phyloP scores from a whole-genome alignment of 2,888 invertebrate species.

The Crioceris asparagi region DNA sequence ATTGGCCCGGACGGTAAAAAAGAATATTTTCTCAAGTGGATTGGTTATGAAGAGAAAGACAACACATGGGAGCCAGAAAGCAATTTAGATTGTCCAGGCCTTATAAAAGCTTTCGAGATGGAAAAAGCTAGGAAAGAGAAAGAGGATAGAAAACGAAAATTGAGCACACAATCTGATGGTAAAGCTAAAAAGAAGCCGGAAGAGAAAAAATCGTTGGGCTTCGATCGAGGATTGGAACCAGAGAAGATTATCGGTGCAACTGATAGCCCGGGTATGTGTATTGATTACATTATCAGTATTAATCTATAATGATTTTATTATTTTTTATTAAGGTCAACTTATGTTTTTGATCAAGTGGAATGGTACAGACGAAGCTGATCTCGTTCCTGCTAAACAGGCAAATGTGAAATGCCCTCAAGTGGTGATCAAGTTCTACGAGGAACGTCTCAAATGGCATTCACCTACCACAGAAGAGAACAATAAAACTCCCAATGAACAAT shows the following conservation, averaged over 20 bases:
- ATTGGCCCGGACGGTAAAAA: constrained; percentile 47
- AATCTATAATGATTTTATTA: constrained; percentile 1
- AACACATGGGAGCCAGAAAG: constrained; percentile 97
- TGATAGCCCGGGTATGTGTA: constrained; percentile 63
- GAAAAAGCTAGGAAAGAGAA: constrained; percentile 49
- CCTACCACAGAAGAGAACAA: constrained; percentile 47
- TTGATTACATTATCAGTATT: too few relatives aligned
- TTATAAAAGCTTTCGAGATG: constrained; percentile 79
- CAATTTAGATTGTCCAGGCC: constrained; percentile 74
- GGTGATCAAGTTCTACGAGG: constrained; percentile 59
- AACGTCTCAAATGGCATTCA: constrained; percentile 78
- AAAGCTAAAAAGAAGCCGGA: constrained; percentile 30
- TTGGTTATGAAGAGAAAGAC: constrained; percentile 75
- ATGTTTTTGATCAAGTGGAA: constrained; percentile 64
- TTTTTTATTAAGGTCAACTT: constrained; percentile 33
- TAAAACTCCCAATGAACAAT: too few relatives aligned
- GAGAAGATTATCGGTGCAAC: constrained; percentile 88
- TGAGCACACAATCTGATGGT: constrained; percentile 31
- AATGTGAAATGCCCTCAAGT: constrained; percentile 57
- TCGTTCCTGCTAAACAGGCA: constrained; percentile 58
- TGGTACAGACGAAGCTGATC: constrained; percentile 56
- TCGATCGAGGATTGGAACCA: constrained; percentile 72
- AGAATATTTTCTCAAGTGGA: constrained; percentile 54
- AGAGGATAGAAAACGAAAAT: constrained; percentile 36
- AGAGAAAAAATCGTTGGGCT: constrained; percentile 55